These are phyloP conservation scores for Amaurobius ferox DNA, from an alignment of 2,888 invertebrate genomes.

Conservation along the genomic window DNA sequence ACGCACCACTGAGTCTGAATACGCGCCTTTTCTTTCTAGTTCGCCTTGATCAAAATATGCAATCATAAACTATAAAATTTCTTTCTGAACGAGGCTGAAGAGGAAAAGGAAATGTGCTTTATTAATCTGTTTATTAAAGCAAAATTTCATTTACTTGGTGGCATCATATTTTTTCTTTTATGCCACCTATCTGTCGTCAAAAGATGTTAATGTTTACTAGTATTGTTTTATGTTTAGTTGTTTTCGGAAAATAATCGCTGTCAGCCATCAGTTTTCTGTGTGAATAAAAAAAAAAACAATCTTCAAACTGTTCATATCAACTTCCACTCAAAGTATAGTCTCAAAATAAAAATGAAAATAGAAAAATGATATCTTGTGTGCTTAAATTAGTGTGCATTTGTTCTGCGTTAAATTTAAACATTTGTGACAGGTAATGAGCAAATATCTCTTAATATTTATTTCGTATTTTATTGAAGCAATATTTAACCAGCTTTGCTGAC, in stretches of 20 bases:
- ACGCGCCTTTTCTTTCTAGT: too few relatives aligned
- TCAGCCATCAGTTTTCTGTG: background rate
- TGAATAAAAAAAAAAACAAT: background rate
- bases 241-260: background rate
- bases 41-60: too few relatives aligned
- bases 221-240: background rate
- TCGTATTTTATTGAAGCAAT: too few relatives aligned
- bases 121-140: too few relatives aligned
- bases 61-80: too few relatives aligned
- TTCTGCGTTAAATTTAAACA: constrained; percentile 2
- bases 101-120: too few relatives aligned
- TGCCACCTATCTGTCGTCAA: constrained; percentile 60
- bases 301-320: background rate
- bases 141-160: too few relatives aligned
- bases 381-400: constrained; percentile 3
- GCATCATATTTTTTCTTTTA: constrained; percentile 30
- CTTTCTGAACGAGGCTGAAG: too few relatives aligned
- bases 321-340: background rate
- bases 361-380: constrained; percentile 55
- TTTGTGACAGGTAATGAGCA: constrained; percentile 34
- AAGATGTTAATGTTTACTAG: background rate
- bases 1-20: too few relatives aligned
- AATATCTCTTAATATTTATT: background rate
- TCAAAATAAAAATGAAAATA: constrained; percentile 38
- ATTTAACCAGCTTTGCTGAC: too few relatives aligned